phyloP scores from a whole-genome alignment of 2,888 invertebrate genomes.

The Campoplex capitator region DNA sequence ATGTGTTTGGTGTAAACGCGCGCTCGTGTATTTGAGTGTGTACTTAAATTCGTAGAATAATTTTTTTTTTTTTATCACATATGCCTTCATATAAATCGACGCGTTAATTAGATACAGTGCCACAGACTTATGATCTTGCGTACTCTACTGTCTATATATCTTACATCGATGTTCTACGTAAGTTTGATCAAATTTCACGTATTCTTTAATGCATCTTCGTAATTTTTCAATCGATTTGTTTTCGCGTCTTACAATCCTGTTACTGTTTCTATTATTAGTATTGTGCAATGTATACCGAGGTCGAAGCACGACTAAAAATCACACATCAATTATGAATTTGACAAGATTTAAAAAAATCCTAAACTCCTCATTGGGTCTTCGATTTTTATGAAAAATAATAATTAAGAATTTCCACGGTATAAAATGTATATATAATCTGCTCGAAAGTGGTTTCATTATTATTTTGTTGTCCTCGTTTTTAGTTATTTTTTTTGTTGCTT shows the following conservation, averaged over 20 bases:
- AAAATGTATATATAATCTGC: constrained; percentile 66
- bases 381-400: constrained; percentile 60
- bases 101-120: constrained; percentile 63
- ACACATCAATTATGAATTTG: constrained; percentile 38
- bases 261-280: constrained; percentile 24
- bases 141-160: constrained; percentile 50
- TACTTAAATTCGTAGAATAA: constrained; percentile 62
- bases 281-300: constrained; percentile 46
- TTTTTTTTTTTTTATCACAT: constrained; percentile 62
- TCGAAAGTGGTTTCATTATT: constrained; percentile 59
- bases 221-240: constrained; percentile 15
- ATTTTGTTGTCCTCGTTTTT: constrained; percentile 10
- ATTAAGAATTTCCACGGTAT: constrained; percentile 64
- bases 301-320: constrained; percentile 55
- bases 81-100: constrained; percentile 65
- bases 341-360: constrained; percentile 3
- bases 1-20: not conserved
- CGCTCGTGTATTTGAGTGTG: not conserved
- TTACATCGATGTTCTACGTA: constrained; percentile 61
- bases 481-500: not conserved
- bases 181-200: constrained; percentile 51
- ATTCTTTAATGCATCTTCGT: constrained; percentile 5
- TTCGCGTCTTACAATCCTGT: constrained; percentile 19
- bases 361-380: constrained; percentile 26
- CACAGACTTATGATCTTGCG: constrained; percentile 52